Base-by-base conservation (phyloP, 2,797 vertebrate genomes). In the Cheirogaleus major region DNA sequence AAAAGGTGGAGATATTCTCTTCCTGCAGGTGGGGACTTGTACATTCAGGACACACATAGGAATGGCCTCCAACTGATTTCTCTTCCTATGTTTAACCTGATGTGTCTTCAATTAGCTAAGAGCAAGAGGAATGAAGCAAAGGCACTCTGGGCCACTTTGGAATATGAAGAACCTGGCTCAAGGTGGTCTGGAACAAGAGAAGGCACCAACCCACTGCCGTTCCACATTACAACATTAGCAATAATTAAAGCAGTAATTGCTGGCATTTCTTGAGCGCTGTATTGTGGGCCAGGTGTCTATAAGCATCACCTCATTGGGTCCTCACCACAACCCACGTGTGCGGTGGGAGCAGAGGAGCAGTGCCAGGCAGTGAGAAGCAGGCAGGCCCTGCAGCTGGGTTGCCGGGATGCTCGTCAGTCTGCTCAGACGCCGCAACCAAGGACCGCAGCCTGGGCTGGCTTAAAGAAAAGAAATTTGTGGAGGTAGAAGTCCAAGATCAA, bases 71-170 rank as follows among this genome's bases (percentile, higher is more conserved):
- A 87, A 27, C 5, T 38, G 38, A 38, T 75, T 80, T 91, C 79
- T 81, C 45, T 83, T 61, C 3, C 43, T 43, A 3, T 32, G 22
- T 52, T 89, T 75, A 65, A 69, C 41, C 70, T 73, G 17, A 78
- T 73, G 92, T 89, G 65, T 80, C 88, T 67, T 76, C 61, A 63
- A 20, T 30, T 70, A 91, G 48, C 81, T 81, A 88, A 92, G 43
- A 95, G 57, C 86, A 73, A 43, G 57, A 65, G 70, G 18, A 80
- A 61, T 63, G 25, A 72, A 59, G 25, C 30, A 80, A 57, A 93
- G 22, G 38, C 9, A 38, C 20, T 41, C 38, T 38, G 35, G 50
- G 32, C 9, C 55, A 27, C 63, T 87, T 63, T 84, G 23, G 22
- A 84, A 73, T 55, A 79, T 73, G 72, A 75, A 4, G 17, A 72